Base-by-base conservation (phyloP, 2,113 vertebrate species). In the Piliocolobus tephrosceles region DNA sequence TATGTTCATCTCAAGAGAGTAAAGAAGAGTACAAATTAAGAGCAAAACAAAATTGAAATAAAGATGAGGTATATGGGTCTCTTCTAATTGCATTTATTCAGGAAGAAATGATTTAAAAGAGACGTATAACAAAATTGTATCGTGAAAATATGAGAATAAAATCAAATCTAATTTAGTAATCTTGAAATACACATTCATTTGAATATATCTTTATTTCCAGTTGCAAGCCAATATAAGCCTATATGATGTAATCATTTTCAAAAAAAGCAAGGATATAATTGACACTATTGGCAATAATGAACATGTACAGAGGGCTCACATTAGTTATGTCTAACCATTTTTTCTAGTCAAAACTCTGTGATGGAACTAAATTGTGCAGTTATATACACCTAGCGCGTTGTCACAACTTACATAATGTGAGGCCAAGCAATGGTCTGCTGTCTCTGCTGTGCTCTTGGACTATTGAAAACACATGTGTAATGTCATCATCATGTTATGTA, bases 131-230 rank as follows among this genome's bases (percentile, higher is more conserved):
- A 76, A 52, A 84, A 78, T 83, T 72, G 12, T 35, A 88, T 81
- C 14, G 6, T 86, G 64, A 81, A 94, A 96, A 52, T 50, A 52
- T 45, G 17, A 95, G 23, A 23, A 84, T 88, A 61, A 94, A 91
- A 83, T 52, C 3, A 93, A 91, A 83, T 72, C 38, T 84, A 79
- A 93, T 8, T 18, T 64, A 78, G 66, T 73, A 68, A 92, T n/a
- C 20, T 95, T 30, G 86, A 86, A 89, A 91, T 89, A 32, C 11
- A 70, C 8, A 86, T 92, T 82, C 32, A 92, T 94, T 61, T 95
- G n/a, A 88, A 78, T 25, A 79, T 83, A 64, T 0, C 55, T 90
- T 55, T 87, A 47, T 88, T 94, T 40, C 45, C 22, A 81, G 50
- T 30, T 17, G 23, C 27, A 94, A 81, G n/a, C 35, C 25, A 94